These are phyloP conservation scores for Panthera tigris DNA, from an alignment of 2,113 vertebrate genomes.

Conservation along the genomic window DNA sequence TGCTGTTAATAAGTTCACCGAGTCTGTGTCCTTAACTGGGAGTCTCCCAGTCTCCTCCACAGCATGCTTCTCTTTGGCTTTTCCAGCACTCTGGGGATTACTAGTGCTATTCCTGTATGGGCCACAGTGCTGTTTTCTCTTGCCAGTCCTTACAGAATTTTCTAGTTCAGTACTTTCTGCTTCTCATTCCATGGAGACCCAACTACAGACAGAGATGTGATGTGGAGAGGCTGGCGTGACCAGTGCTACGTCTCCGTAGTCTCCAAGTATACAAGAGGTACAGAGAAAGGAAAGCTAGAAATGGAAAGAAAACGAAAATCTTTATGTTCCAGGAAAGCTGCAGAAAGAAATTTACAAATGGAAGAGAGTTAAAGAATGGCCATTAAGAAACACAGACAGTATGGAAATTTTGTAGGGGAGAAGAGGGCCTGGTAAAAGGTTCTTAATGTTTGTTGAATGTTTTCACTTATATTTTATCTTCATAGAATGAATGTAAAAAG, in stretches of 20 bases:
- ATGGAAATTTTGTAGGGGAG: not conserved
- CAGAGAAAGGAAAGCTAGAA: not conserved
- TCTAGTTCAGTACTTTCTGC: conserved; percentile 37
- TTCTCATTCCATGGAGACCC: conserved; percentile 48
- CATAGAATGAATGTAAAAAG: conserved; percentile 19
- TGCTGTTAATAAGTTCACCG: conserved; percentile 11
- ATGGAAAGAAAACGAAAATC: not conserved
- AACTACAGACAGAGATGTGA: conserved; percentile 6
- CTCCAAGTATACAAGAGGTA: not conserved
- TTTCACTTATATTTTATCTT: conserved; percentile 16
- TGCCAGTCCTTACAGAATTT: conserved; percentile 23
- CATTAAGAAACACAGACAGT: not conserved
- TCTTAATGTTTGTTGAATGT: not conserved
- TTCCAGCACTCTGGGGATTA: not conserved
- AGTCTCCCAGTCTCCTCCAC: not conserved
- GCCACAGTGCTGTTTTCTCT: not conserved
- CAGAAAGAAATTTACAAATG: conserved; percentile 29
- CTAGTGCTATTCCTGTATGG: conserved; percentile 20
- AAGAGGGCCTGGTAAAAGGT: not conserved
- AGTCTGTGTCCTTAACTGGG: not conserved
- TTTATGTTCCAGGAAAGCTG: not conserved
- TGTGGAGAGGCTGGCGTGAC: not conserved
- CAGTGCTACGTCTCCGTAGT: not conserved
- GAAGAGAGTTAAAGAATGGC: not conserved
- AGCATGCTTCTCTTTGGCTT: not conserved